Conservation (phyloP, 2,113 vertebrate genomes). For the Barnardius zonarius region DNA sequence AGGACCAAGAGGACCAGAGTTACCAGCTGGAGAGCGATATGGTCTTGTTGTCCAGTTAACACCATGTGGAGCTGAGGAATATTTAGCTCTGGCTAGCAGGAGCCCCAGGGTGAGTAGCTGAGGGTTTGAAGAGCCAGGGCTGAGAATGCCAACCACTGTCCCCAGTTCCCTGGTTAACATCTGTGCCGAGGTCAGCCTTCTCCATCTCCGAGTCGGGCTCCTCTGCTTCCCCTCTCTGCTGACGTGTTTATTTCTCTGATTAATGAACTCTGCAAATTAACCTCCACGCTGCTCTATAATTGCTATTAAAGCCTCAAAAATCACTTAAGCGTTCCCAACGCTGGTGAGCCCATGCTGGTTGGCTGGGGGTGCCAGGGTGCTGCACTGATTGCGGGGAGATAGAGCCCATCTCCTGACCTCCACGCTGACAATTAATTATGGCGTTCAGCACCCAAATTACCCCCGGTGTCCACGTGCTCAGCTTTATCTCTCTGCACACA, state of each 20-base stretch:
- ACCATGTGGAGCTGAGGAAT: not conserved
- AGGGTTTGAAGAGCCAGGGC: not conserved
- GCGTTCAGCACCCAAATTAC: constrained; percentile 76
- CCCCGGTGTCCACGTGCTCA: constrained; percentile 63
- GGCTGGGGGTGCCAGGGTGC: constrained; percentile 6
- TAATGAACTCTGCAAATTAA: constrained; percentile 77
- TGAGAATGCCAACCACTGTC: not conserved
- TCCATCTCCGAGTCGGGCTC: not conserved
- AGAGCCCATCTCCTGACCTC: constrained; percentile 71
- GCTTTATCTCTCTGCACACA: constrained; percentile 80
- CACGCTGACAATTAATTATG: constrained; percentile 78
- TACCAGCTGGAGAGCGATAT: not conserved
- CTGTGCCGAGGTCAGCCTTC: not conserved
- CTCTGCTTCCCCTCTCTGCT: not conserved
- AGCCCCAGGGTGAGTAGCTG: not conserved
- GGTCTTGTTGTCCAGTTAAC: not conserved
- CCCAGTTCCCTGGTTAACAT: not conserved
- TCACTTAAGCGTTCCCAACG: constrained; percentile 71
- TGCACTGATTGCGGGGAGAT: constrained; percentile 72
- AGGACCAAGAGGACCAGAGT: not conserved
- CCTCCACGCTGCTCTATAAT: constrained; percentile 73
- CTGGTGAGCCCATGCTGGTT: constrained; percentile 32
- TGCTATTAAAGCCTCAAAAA: constrained; percentile 73
- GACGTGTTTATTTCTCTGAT: constrained; percentile 73
- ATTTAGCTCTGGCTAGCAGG: not conserved